Percentiles rank a stretch among this genome's conserved stretches.
Evolutionary conservation across 1,140 invertebrate genomes (phyloP).

Genomic region (Scaptomyza graminum): DNA sequence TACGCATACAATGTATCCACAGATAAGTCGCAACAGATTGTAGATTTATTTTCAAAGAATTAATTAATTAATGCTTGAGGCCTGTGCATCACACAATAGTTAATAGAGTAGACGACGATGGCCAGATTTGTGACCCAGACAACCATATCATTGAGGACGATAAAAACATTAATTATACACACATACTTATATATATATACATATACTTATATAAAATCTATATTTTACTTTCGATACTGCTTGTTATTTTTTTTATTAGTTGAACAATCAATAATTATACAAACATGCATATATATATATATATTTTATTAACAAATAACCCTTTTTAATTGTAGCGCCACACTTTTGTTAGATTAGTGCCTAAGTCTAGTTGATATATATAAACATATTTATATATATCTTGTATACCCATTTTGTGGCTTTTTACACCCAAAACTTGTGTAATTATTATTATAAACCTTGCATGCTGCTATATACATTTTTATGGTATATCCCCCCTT

Average conservation of each 20-base stretch:
- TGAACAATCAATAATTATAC: conserved; percentile 57
- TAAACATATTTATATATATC: conserved; percentile 14
- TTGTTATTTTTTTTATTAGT: conserved; percentile 79
- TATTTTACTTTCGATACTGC: conserved; percentile 58
- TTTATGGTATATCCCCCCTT: not conserved
- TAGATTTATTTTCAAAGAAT: conserved; percentile 43
- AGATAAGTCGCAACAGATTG: conserved; percentile 85
- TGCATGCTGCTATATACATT: not conserved
- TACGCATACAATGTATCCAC: conserved; percentile 87
- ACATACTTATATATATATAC: conserved; percentile 34
- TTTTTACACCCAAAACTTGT: conserved; percentile 79
- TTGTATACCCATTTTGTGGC: conserved; percentile 68
- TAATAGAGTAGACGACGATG: not conserved
- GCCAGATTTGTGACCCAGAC: conserved; percentile 27
- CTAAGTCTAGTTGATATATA: conserved; percentile 73
- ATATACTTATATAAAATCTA: conserved; percentile 1
- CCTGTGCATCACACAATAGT: conserved; percentile 43
- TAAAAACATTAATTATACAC: conserved; percentile 49
- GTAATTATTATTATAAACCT: conserved; percentile 39
- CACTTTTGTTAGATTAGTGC: conserved; percentile 78
- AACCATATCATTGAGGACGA: conserved; percentile 72
- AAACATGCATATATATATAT: conserved; percentile 29
- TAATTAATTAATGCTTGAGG: conserved; percentile 19
- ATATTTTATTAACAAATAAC: conserved; percentile 18
- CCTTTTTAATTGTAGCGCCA: conserved; percentile 39